phyloP scores from a whole-genome alignment of 2,113 vertebrate genomes.

The Halcyon malimbica region DNA sequence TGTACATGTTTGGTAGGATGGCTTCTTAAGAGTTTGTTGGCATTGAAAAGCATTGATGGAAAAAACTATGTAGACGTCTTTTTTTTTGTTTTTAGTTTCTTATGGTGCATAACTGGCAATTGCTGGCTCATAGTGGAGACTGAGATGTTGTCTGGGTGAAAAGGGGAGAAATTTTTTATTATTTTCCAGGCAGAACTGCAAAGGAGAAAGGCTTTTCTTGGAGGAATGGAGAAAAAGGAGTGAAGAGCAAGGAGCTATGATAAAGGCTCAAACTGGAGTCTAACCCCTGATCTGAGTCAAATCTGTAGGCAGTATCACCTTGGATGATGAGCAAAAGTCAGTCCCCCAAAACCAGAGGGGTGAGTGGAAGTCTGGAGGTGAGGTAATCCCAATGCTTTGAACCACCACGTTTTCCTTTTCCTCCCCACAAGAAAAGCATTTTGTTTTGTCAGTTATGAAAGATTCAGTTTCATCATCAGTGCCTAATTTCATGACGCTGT shows the following conservation, averaged over 20 bases:
- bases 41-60: not conserved
- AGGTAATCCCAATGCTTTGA: not conserved
- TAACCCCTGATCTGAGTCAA: not conserved
- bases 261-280: not conserved
- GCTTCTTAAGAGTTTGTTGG: not conserved
- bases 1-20: not conserved
- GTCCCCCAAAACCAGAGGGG: not conserved
- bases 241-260: not conserved
- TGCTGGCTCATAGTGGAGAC: not conserved
- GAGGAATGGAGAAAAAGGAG: not conserved
- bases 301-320: not conserved
- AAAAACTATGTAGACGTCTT: not conserved
- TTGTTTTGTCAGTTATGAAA: not conserved
- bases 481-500: fast-evolving
- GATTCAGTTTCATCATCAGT: not conserved
- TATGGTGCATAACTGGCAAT: not conserved
- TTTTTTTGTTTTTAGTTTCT: not conserved
- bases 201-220: not conserved
- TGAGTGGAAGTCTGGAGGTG: not conserved
- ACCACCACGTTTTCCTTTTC: not conserved
- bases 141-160: not conserved
- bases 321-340: fast-evolving
- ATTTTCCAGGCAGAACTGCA: not conserved
- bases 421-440: not conserved
- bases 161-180: not conserved